Evolutionary conservation across 2,113 vertebrate species (phyloP), one percentile per base, ranked within the genome.

Genomic region (Motacilla tschutschensis): DNA sequence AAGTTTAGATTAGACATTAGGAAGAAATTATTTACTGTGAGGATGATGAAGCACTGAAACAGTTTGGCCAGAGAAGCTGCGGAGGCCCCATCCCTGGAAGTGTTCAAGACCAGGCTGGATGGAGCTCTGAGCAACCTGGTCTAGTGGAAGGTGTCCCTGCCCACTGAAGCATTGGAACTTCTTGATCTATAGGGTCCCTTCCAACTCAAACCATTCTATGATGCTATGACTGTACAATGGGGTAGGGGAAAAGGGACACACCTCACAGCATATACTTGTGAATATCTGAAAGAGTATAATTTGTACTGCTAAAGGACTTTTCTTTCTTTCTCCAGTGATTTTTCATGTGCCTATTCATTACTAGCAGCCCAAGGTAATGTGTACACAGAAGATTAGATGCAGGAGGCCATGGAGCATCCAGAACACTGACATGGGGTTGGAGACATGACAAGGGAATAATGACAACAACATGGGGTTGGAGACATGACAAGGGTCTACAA

Each of bases 301-400:
- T 60, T 0, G 0, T 22, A 33, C 4, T 11, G 18, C 21, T 57
- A 33, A 72, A 51, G 11, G 25, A 25, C 6, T 77, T 74, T 4
- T 70, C 33, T 33, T 50, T 43, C 51, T 83, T 75, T n/a, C 26
- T 36, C 7, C 28, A 25, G 15, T 31, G 25, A 40, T 75, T 86
- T 81, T 51, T 48, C 18, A 9, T 28, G 16, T 22, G 17, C 20
- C n/a, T 5, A 14, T 33, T 81, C 21, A 36, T 35, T 29, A 46
- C 18, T 9, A 21, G 40, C 40, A 10, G 53, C 38, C 43, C 17
- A 36, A 57, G 12, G 29, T 25, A 67, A 55, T 4, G 10, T 20
- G 9, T 15, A 46, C 17, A n/a, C 17, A 36, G 36, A 76, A 14
- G 29, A 70, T 55, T n/a, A 63, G 36, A 38, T 60, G 5, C 38